phyloP scores from a whole-genome alignment of 2,113 vertebrate genomes.

The Tachuris rubrigastra region DNA sequence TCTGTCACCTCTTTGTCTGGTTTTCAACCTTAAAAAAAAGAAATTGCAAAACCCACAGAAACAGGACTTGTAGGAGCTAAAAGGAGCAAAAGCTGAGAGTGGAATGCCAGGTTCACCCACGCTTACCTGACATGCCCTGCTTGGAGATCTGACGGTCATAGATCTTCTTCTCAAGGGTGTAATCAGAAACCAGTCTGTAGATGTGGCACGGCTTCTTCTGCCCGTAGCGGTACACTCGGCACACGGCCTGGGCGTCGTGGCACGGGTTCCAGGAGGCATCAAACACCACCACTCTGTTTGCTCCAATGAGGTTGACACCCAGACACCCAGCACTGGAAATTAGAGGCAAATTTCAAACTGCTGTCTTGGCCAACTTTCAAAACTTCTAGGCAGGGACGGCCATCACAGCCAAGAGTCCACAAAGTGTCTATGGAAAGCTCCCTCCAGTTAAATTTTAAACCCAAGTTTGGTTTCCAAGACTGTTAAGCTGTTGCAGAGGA shows the following conservation, averaged over 20 bases:
- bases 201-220: conserved; percentile 96
- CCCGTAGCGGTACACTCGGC: conserved; percentile 95
- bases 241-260: conserved; percentile 96
- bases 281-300: conserved; percentile 96
- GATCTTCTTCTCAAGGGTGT: conserved; percentile 97
- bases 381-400: background rate
- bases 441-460: background rate
- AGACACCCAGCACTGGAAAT: conserved; percentile 91
- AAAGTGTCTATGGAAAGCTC: background rate
- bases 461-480: background rate
- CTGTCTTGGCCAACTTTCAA: background rate
- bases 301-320: conserved; percentile 96
- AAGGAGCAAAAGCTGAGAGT: background rate
- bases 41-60: background rate
- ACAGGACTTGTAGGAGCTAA: background rate
- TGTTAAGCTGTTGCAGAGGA: background rate
- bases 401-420: background rate
- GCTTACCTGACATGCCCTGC: conserved; percentile 96
- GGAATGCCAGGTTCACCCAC: background rate
- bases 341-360: conserved; percentile 19
- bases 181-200: conserved; percentile 96
- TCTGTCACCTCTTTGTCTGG: background rate
- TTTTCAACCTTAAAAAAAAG: background rate
- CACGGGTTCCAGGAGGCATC: conserved; percentile 99
- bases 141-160: conserved; percentile 98